Conservation (phyloP, 92 coral and sea anemone genomes). For the Parazoanthus swiftii region DNA sequence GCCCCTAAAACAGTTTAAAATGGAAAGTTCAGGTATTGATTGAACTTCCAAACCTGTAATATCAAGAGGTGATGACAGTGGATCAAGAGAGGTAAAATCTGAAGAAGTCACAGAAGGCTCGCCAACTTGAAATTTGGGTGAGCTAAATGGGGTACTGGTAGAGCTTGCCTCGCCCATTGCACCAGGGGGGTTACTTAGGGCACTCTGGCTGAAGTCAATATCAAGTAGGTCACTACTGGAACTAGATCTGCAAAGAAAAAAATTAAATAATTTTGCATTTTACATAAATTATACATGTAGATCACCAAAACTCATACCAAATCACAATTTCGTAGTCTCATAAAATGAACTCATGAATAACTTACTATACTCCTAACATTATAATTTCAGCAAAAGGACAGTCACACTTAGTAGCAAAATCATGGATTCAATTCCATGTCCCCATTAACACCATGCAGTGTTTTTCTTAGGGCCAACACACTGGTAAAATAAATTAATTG, state of each 20-base stretch:
- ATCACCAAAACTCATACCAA: too few species aligned
- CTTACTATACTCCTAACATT: too few species aligned
- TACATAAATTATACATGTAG: too few species aligned
- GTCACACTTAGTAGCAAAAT: too few species aligned
- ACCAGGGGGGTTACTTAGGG: slow-evolving; percentile 3
- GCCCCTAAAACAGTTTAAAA: not conserved
- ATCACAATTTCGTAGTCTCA: too few species aligned
- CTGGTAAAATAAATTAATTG: too few species aligned
- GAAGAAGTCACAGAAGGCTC: slow-evolving; percentile 1
- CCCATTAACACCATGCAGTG: too few species aligned
- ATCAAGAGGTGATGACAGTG: slow-evolving; percentile 22
- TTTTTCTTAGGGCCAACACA: too few species aligned
- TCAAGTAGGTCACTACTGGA: slow-evolving; percentile 39
- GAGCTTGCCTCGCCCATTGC: slow-evolving; percentile 17
- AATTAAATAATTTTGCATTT: too few species aligned
- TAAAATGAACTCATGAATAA: too few species aligned
- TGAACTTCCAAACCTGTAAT: slow-evolving; percentile 20
- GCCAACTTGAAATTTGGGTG: slow-evolving; percentile 39
- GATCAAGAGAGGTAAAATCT: slow-evolving; percentile 33
- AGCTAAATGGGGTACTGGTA: slow-evolving; percentile 23
- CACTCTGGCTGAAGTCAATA: slow-evolving; percentile 41
- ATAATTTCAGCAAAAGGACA: too few species aligned
- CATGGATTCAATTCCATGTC: too few species aligned
- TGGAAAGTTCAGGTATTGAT: not conserved
- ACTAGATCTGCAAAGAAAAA: not conserved